Base-by-base conservation (phyloP, 1,140 invertebrate genomes). In the Triops longicaudatus region DNA sequence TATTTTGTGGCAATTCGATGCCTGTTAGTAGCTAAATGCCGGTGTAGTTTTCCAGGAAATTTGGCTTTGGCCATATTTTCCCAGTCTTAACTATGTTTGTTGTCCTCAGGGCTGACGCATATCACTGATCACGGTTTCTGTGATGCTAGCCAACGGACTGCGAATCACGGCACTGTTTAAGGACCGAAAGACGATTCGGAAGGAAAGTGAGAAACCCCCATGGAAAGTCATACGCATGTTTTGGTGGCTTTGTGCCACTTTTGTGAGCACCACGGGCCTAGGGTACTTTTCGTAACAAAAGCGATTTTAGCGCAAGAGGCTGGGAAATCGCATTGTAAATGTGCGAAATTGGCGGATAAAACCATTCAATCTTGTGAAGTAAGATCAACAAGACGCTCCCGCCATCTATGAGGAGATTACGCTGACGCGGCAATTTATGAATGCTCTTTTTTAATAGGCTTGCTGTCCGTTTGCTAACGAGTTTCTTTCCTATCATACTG, bases 1-100 rank as follows among this genome's bases (percentile, higher is more conserved):
- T 79, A 75, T 78, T 79, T 77, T 79, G 81, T 74, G 78, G 77
- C 44, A 50, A 80, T 75, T 81, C 83, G 78, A 80, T 82, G 79
- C 80, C 82, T 28, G 73, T 72, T 73, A 73, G 26, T 79, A 80
- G 81, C 76, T 81, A 79, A 80, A 79, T 80, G 74, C 79, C 79
- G 77, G 77, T 80, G 76, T 81, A 78, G 77, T 82, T 81, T 80
- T 81, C 81, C 79, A 81, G 83, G 78, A 82, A 81, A 80, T 79
- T 80, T 80, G 78, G 78, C 80, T 79, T 81, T 80, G 75, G 80
- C 80, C 81, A 81, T 81, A 79, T 79, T 44, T 75, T 77, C 44
- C 44, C 37, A 17, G 63, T 75, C 27, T 78, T 75, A 7, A 37
- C 31, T 37, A 37, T 37, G 78, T 79, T 75, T 75, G 74, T 75